Base-by-base conservation (phyloP, 2,888 invertebrate genomes). In the Herminia tarsipennalis region DNA sequence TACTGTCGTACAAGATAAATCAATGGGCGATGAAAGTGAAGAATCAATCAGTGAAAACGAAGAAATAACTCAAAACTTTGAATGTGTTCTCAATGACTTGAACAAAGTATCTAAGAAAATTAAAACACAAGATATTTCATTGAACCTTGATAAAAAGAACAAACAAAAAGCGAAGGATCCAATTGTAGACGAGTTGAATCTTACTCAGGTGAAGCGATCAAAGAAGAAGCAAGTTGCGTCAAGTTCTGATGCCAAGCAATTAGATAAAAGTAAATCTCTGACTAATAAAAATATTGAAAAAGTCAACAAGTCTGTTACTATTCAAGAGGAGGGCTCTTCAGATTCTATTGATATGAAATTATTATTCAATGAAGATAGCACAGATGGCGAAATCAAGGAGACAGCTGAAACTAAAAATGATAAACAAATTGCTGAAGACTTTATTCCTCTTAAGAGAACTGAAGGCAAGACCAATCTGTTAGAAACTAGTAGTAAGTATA, bases 311-410 rank as follows among this genome's bases (percentile, higher is more conserved):
- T 30, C 50, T 17, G 38, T 41, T 25, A 40, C 28, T 14, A 24
- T 28, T 22, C 47, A 61, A 12, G 69, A 71, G 17, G 77, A 75
- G 43, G 66, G 66, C 22, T 78, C 78, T 8, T 86, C 87, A 2
- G 83, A 83, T 66, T 83, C 81, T 8, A 84, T 88, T 53, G 81
- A 86, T 56, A 71, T 90, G 66, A 74, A 80, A 47, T 65, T 89
- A 18, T 57, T 90, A 8, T 88, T 90, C 56, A 76, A 86, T 47
- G 88, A 89, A 63, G 85, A 88, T 16, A 88, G 86, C 44, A 81
- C 74, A 57, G 81, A 78, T 33, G 76, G 75, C 66, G 76, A 72
- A 21, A 9, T 12, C 4, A 56, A 39, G 1, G 20, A 29, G 16
- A 22, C 5, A 9, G 44, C 43, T 16, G 51, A 36, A 20, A n/a